phyloP scores from a whole-genome alignment of 2,888 invertebrate species.

The Pyrrhopygopsis socrates region DNA sequence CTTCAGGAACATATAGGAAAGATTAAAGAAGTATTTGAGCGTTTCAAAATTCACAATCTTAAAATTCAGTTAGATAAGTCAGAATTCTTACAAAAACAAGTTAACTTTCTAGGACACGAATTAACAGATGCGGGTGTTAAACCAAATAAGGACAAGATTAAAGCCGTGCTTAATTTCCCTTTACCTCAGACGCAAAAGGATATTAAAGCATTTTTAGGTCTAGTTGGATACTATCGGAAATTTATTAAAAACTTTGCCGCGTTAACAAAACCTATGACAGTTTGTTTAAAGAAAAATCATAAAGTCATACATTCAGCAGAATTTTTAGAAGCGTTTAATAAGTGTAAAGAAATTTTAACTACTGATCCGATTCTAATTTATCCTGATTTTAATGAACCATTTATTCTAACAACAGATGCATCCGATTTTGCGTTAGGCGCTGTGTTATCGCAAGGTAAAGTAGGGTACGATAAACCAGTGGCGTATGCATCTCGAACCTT shows the following conservation, averaged over 20 bases:
- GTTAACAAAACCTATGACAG: constrained; percentile 82
- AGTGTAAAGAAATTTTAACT: constrained; percentile 85
- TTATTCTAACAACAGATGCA: constrained; percentile 84
- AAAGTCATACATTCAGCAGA: constrained; percentile 64
- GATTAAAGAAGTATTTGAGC: constrained; percentile 49
- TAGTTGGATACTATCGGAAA: constrained; percentile 83
- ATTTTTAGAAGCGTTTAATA: constrained; percentile 80
- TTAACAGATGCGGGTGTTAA: constrained; percentile 73
- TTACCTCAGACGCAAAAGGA: constrained; percentile 82
- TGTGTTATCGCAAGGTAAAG: constrained; percentile 82
- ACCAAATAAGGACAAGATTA: constrained; percentile 85
- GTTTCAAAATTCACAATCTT: constrained; percentile 38
- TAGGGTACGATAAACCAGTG: constrained; percentile 84
- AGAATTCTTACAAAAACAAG: constrained; percentile 61
- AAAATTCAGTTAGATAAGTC: constrained; percentile 62
- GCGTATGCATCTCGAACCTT: constrained; percentile 84
- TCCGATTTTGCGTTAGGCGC: constrained; percentile 84
- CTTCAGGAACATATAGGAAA: constrained; percentile 61
- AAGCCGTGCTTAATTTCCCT: constrained; percentile 79
- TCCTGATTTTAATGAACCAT: constrained; percentile 87
- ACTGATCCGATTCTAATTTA: constrained; percentile 88
- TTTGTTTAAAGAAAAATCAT: constrained; percentile 80
- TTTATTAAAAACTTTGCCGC: constrained; percentile 84
- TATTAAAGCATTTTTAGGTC: constrained; percentile 83
- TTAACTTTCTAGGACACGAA: constrained; percentile 47